Base-by-base conservation (phyloP, 2,888 invertebrate genomes). In the Coleophora deauratella region DNA sequence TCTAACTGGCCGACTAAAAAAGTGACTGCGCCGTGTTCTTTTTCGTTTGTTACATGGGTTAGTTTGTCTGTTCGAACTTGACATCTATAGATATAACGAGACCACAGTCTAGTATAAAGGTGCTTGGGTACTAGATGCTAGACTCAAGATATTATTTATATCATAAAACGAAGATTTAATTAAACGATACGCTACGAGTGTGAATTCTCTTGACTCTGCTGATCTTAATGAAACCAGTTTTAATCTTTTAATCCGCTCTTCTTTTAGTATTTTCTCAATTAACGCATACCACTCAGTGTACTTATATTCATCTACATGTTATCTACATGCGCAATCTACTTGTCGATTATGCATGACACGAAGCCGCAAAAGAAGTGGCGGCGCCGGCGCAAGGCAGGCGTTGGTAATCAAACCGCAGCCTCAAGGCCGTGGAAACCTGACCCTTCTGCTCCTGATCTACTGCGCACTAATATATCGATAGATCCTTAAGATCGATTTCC, bases 381-480 rank as follows among this genome's bases (percentile, higher is more conserved):
- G 76, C 81, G 81, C 78, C 81, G 63, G 72, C 59, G 70, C 63
- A 62, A 76, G 74, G 72, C 76, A 71, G 78, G 72, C 79, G 78
- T 52, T 66, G 68, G 82, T 80, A 85, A 84, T 77, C 73, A 75
- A 84, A 73, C 71, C 72, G 64, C 62, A 65, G 63, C 58, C 63
- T 72, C 78, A 85, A 85, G 85, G 85, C 64, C 82, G 61, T 65
- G 82, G 21, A 73, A 84, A 84, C 66, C 59, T 63, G 80, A 85
- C 69, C 74, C 72, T 72, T 66, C 66, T 75, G 75, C 65, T 72
- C 65, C 66, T 72, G 72, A 76, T 77, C 66, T 59, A 59, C 61
- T 60, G 49, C 21, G 21, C 21, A 6, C 21, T 21, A 21, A 4
- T 6, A 21, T 21, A 21, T 21, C 21, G 21, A 21, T 21, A 21